phyloP scores from a whole-genome alignment of 2,797 vertebrate species.

The Melanotaenia nigrans region DNA sequence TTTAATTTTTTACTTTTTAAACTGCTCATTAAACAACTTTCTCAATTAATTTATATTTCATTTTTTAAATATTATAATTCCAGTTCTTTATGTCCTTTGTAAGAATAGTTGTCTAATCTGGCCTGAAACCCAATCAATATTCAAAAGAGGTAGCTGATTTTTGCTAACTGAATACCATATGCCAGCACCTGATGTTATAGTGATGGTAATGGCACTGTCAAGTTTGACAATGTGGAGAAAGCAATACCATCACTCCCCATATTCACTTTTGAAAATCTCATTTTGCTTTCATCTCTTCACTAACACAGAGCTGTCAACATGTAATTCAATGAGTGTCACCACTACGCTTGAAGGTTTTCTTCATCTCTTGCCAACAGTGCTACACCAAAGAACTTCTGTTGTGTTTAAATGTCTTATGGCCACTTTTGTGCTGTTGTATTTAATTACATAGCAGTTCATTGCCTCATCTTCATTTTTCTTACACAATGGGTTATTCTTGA shows the following conservation, averaged over 20 bases:
- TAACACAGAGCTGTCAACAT: conserved; percentile 75
- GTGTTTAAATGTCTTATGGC: conserved; percentile 36
- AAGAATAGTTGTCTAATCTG: conserved; percentile 2
- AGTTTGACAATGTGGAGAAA: conserved; percentile 75
- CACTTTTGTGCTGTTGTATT: conserved; percentile 35
- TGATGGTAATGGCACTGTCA: conserved; percentile 76
- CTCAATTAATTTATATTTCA: background rate
- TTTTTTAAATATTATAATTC: background rate
- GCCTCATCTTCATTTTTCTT: conserved; percentile 1
- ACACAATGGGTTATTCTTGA: background rate
- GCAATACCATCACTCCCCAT: conserved; percentile 73
- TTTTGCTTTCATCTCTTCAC: conserved; percentile 75
- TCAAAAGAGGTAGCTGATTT: conserved; percentile 51
- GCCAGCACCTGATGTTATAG: conserved; percentile 61
- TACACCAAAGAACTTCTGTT: conserved; percentile 25
- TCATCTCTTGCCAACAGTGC: conserved; percentile 35
- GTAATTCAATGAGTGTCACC: conserved; percentile 75
- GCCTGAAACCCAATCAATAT: conserved; percentile 61
- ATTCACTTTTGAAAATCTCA: conserved; percentile 81
- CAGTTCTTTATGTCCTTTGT: conserved; percentile 1
- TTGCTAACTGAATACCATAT: conserved; percentile 53
- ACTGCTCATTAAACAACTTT: background rate
- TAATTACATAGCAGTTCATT: conserved; percentile 20
- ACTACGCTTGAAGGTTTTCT: conserved; percentile 51
- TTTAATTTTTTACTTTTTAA: background rate